Base-by-base conservation (phyloP, 2,888 invertebrate species). In the Minunthozetes semirufus region DNA sequence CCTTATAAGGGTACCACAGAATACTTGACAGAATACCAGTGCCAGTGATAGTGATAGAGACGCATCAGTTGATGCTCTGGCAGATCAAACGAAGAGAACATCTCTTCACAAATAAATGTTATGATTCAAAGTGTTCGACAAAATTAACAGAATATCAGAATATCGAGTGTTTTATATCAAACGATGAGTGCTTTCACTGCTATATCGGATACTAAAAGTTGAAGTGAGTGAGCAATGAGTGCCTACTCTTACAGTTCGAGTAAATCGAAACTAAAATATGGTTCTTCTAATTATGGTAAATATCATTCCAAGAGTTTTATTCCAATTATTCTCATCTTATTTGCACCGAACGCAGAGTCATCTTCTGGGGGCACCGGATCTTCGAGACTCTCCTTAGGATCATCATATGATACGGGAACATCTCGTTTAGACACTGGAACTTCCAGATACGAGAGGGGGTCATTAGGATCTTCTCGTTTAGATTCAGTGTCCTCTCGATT, bases 31-130 rank as follows among this genome's bases (percentile, higher is more conserved):
- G 63, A 53, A 63, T 63, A 33, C 50, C 56, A 50, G 22, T 27
- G 33, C 48, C 25, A 56, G 33, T 50, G 33, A 48, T 17, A 56
- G 33, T 50, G 33, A 48, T 17, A 74, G 72, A 22, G 75, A 77
- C 61, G 76, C 78, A 15, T 77, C 76, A 77, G 78, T 78, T 11
- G 77, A 79, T 74, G 73, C 76, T 17, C 33, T 77, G 8, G 78
- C 77, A 74, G 78, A 79, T 70, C 77, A 42, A 42, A 42, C 76
- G 25, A 79, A 78, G 53, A 56, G 78, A 77, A 9, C 77, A 76
- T 53, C 79, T 42, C 42, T 9, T 42, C 77, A 76, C 77, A 78
- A 73, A 76, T 77, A 76, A 56, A 25, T 56, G 56, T 11, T 50
- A 50, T 53, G 15, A 6, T 25, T 13, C 22, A 25, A 56, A 13